A percentile compares a stretch with the other conserved stretches of the same genome.
Conservation (phyloP, 2,888 invertebrate species). For the Hypercompe scribonia region DNA sequence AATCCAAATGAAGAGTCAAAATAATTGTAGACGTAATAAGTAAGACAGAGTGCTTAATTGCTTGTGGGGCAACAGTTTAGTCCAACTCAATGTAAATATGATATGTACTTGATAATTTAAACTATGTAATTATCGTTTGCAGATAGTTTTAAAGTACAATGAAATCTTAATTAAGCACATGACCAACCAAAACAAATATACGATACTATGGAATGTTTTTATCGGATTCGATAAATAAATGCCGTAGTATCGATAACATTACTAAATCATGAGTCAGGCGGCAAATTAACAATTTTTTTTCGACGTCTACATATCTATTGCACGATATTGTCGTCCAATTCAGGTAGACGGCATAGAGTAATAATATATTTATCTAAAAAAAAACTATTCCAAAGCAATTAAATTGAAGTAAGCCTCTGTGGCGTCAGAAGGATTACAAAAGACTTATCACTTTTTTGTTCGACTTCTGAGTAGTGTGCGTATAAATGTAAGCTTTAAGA, state of each 20-base stretch:
- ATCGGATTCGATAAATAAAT: conserved; percentile 63
- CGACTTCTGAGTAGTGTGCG: conserved; percentile 26
- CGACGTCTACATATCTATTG: conserved; percentile 63
- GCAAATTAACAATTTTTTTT: conserved; percentile 67
- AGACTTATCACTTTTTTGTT: conserved; percentile 82
- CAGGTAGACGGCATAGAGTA: conserved; percentile 82
- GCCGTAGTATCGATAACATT: conserved; percentile 69
- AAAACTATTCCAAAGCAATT: conserved; percentile 82
- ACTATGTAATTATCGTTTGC: conserved; percentile 3
- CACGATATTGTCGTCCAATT: conserved; percentile 75
- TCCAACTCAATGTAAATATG: not conserved
- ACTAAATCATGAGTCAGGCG: conserved; percentile 64
- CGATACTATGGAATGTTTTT: not conserved
- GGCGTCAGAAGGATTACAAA: conserved; percentile 85
- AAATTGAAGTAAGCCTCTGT: conserved; percentile 78
- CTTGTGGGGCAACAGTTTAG: not conserved
- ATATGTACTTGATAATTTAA: conserved; percentile 1
- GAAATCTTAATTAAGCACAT: conserved; percentile 43
- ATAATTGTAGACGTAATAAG: not conserved
- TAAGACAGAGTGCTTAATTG: not conserved
- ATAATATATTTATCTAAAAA: conserved; percentile 77
- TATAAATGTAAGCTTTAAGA: conserved; percentile 32
- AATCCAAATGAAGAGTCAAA: not conserved
- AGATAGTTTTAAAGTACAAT: conserved; percentile 15
- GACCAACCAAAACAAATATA: conserved; percentile 63